These are phyloP conservation scores for Agrypnia vestita DNA, from an alignment of 1,140 invertebrate genomes.

Conservation along the genomic window DNA sequence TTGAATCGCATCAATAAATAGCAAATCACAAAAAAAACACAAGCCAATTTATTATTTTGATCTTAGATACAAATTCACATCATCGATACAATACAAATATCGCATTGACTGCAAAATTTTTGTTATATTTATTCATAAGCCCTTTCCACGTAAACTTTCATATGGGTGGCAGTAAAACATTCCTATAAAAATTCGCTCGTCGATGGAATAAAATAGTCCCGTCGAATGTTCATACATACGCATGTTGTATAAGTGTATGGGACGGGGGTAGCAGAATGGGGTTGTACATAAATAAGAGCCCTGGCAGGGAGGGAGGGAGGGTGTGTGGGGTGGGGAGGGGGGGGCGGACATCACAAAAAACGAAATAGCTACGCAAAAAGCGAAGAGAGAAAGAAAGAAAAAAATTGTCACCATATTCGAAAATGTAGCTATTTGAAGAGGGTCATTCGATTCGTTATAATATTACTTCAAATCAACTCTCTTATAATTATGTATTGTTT, in stretches of 20 bases:
- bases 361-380: conserved; percentile 61
- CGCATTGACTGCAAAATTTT: conserved; percentile 48
- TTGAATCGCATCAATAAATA: not conserved
- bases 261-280: conserved; percentile 11
- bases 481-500: too few relatives aligned
- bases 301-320: conserved; percentile 48
- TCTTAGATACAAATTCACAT: conserved; percentile 26
- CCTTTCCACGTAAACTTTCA: conserved; percentile 45
- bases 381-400: conserved; percentile 50
- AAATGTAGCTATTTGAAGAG: conserved; percentile 58
- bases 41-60: conserved; percentile 23
- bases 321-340: conserved; percentile 42
- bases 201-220: conserved; percentile 54
- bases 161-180: conserved; percentile 59
- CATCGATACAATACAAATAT: conserved; percentile 41
- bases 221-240: conserved; percentile 54
- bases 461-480: not conserved
- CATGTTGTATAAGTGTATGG: conserved; percentile 40
- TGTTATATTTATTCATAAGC: conserved; percentile 52
- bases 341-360: conserved; percentile 59
- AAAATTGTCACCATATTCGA: conserved; percentile 62
- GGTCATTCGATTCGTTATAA: conserved; percentile 33
- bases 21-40: conserved; percentile 27
- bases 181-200: conserved; percentile 59
- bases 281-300: conserved; percentile 59